Evolutionary conservation across 2,797 vertebrate genomes (phyloP), one percentile per base, ranked within the genome.

Genomic region (Nyctalus aviator): DNA sequence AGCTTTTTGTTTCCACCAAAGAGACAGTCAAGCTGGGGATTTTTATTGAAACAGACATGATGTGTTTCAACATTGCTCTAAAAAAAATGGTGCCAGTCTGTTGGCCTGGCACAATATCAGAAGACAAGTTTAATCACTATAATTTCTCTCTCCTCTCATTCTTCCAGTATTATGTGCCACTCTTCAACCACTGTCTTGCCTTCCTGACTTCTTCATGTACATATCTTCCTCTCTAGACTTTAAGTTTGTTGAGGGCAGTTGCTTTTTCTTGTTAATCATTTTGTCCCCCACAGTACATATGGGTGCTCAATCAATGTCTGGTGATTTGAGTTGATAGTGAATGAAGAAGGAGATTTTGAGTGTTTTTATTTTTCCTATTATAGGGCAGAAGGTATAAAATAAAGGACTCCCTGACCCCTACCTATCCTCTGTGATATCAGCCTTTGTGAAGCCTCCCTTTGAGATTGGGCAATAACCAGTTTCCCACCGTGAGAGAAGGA

Each of bases 361-460:
- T 55, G 17, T 46, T 71, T 78, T 73, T 44, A 50, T 30, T 48
- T 44, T 41, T 9, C 30, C 35, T 55, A 10, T 53, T 44, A 37
- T 4, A 44, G 53, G 50, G 37, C 35, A 72, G 77, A 94, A 95
- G 50, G n/a, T 75, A 88, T 30, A 87, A 84, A 88, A 66, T 69
- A 91, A 89, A 64, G 37, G 41, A 68, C 55, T 93, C 50, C 25
- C 88, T 50, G 13, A 87, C 23, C 46, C 23, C 48, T 77, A 48
- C 14, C 18, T 9, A 76, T 50, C 48, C 6, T 59, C 37, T 86
- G 44, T 82, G 66, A 87, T 48, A 69, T 18, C 1, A 77, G 41
- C 14, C 44, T 90, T 89, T 94, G 78, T 88, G 69, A 88, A 72
- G 27, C 4, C 87, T 93, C 32, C 81, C 17, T 84, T 89, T 87